These are phyloP conservation scores for Phylloscopus whistleri DNA, from an alignment of 2,113 vertebrate genomes.

Conservation along the genomic window DNA sequence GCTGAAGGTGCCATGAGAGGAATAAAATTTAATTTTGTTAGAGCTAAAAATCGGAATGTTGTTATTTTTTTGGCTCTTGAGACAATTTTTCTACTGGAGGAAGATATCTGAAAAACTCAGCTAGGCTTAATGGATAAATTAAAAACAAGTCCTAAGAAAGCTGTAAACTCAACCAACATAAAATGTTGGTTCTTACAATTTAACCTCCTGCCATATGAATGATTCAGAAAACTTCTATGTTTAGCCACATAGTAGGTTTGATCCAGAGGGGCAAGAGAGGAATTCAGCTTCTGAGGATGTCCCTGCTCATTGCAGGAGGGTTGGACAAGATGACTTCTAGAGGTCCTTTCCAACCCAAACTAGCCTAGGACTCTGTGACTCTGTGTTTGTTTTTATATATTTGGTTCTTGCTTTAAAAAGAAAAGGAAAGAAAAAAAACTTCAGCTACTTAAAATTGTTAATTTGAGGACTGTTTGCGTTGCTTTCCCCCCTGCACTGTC, in stretches of 20 bases:
- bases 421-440: not conserved
- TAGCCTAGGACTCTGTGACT: not conserved
- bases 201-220: not conserved
- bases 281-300: not conserved
- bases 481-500: rapidly evolving
- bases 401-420: not conserved
- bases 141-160: not conserved
- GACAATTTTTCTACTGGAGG: not conserved
- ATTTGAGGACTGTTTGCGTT: not conserved
- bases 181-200: not conserved
- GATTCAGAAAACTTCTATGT: not conserved
- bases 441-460: not conserved
- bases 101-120: not conserved
- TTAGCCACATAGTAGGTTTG: not conserved
- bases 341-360: not conserved
- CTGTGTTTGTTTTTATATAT: not conserved
- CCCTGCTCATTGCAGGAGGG: not conserved
- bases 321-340: not conserved
- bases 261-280: not conserved
- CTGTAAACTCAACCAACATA: not conserved
- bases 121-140: not conserved
- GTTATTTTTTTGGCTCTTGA: not conserved
- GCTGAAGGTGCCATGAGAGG: not conserved
- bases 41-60: not conserved
- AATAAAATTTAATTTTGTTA: not conserved